Evolutionary conservation across 1,140 invertebrate genomes (phyloP).

Genomic region (Bombus vancouverensis): DNA sequence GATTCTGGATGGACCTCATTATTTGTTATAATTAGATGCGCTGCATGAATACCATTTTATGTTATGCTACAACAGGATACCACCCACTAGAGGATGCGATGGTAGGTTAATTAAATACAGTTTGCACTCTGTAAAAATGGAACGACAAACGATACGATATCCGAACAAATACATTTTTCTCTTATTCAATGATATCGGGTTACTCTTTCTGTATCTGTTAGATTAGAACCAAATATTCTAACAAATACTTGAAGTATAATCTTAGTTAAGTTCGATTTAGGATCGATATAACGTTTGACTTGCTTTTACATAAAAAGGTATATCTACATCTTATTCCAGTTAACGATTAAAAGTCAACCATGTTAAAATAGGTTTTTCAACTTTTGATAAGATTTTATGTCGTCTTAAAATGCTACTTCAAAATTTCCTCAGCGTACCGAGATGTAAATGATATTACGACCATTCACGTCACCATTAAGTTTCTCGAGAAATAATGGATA

Average conservation of each 20-base stretch:
- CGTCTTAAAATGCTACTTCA: neutral
- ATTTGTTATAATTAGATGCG: constrained; percentile 20
- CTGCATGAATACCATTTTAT: neutral
- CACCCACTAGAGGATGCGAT: no score
- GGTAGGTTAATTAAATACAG: constrained; percentile 22
- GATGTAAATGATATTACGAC: constrained; percentile 26
- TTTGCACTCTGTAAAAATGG: neutral
- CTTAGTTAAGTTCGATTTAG: neutral
- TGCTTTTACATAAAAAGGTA: neutral
- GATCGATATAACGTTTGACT: neutral
- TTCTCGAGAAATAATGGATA: neutral
- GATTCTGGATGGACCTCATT: neutral
- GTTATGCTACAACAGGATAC: neutral
- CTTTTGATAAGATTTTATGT: constrained; percentile 18
- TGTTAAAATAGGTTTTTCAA: neutral
- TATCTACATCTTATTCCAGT: neutral
- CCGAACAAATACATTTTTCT: neutral
- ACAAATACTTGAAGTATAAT: neutral
- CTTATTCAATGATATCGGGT: neutral
- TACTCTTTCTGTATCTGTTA: neutral
- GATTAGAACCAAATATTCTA: neutral
- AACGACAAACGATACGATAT: neutral
- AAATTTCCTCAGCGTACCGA: constrained; percentile 7
- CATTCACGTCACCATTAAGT: constrained; percentile 7
- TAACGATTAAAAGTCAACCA: neutral